These are phyloP conservation scores for Xiphorhynchus elegans DNA, from an alignment of 2,113 vertebrate genomes.

Conservation along the genomic window DNA sequence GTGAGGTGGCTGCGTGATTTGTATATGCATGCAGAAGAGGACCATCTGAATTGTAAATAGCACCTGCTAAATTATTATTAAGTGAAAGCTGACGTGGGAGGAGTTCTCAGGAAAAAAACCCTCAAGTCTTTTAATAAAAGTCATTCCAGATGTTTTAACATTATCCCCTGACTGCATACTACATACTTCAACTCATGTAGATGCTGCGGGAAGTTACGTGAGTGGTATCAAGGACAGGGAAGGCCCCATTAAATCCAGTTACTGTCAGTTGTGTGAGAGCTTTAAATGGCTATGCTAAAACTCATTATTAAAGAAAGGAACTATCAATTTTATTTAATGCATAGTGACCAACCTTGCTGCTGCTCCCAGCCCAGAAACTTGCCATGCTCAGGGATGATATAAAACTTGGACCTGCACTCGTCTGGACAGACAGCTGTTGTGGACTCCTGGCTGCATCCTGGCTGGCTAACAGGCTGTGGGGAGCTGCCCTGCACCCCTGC, in stretches of 20 bases:
- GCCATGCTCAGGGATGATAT: accelerated
- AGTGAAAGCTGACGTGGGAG: conserved; percentile 32
- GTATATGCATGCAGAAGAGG: not conserved
- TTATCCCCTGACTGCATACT: not conserved
- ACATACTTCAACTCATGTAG: not conserved
- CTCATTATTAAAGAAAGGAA: conserved; percentile 45
- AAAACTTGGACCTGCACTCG: not conserved
- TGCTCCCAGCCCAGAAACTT: not conserved
- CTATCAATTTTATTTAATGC: conserved; percentile 46
- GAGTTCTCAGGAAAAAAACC: conserved; percentile 16
- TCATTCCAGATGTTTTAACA: conserved; percentile 1
- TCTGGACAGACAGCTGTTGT: not conserved
- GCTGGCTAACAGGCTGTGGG: not conserved
- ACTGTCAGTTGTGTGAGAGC: conserved; percentile 30
- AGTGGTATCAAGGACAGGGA: conserved; percentile 41
- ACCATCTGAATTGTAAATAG: conserved; percentile 47
- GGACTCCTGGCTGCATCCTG: not conserved
- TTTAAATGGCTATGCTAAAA: conserved; percentile 35
- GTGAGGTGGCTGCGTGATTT: not conserved
- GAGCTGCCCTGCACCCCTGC: not conserved
- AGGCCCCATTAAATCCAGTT: conserved; percentile 47
- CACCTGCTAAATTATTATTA: conserved; percentile 50
- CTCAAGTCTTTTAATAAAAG: conserved; percentile 37
- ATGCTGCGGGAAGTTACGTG: not conserved
- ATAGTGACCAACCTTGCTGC: not conserved